A percentile compares a stretch with the other conserved stretches of the same genome.
Evolutionary conservation across 2,113 vertebrate species (phyloP).

Genomic region (Haemorhous mexicanus): DNA sequence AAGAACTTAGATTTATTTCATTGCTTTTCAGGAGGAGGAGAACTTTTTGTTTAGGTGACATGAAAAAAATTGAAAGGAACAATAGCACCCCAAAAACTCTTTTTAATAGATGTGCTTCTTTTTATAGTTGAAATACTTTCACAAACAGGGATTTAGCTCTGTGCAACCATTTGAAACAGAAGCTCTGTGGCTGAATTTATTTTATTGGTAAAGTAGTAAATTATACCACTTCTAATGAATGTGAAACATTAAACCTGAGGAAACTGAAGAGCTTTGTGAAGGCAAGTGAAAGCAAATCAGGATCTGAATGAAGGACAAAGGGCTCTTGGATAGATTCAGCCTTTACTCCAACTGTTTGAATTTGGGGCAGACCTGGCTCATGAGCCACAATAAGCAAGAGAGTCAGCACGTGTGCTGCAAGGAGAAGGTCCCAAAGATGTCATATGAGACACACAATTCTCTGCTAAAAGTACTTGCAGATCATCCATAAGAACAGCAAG

Average conservation of each 20-base stretch:
- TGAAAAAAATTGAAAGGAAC: background rate
- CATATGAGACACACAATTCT: background rate
- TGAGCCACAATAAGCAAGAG: background rate
- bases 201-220: background rate
- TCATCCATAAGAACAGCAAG: background rate
- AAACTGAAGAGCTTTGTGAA: slow-evolving; percentile 15
- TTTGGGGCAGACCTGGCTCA: background rate
- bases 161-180: background rate
- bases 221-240: background rate
- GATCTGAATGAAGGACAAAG: background rate
- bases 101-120: background rate
- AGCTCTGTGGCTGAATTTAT: background rate
- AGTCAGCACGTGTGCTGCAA: background rate
- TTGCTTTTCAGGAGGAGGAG: background rate
- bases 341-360: background rate
- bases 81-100: background rate
- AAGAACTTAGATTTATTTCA: background rate
- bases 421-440: background rate
- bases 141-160: background rate
- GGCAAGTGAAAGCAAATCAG: background rate
- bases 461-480: background rate
- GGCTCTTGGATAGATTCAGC: background rate
- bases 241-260: background rate
- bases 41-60: background rate
- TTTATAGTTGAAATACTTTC: background rate